Percentiles rank a stretch among this genome's conserved stretches.
These are phyloP conservation scores for Amphiprion clarkii DNA, from an alignment of 2,797 vertebrate species.

Conservation along the genomic window DNA sequence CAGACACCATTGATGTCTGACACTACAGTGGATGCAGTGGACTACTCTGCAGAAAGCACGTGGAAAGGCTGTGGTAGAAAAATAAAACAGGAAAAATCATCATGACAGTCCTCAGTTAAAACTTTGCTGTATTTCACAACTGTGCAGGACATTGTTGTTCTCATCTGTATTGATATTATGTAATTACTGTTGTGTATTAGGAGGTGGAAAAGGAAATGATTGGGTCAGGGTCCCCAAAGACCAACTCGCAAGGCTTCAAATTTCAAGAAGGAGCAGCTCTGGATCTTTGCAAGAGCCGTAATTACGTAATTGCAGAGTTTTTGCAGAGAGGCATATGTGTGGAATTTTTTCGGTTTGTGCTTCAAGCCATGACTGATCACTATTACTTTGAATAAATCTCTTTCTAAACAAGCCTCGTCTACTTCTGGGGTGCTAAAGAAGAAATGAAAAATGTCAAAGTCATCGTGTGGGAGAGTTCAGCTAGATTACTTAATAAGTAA, in stretches of 20 bases:
- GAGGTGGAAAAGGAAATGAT: not conserved
- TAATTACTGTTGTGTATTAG: not conserved
- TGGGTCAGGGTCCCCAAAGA: not conserved
- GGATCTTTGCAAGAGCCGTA: not conserved
- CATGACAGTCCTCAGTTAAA: too few species aligned
- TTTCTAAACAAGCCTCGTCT: not conserved
- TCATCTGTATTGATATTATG: not conserved
- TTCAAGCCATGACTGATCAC: not conserved
- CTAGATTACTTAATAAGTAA: too few species aligned
- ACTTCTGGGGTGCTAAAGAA: not conserved
- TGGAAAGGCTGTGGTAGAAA: not conserved
- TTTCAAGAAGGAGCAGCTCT: not conserved
- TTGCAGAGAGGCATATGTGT: not conserved
- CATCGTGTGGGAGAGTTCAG: not conserved
- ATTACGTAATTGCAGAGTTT: not conserved
- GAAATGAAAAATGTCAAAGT: not conserved
- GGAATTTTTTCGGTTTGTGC: not conserved
- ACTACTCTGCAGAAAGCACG: not conserved
- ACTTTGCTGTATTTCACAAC: not conserved
- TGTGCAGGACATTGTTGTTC: not conserved
- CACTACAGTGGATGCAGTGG: not conserved
- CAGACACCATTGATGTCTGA: not conserved
- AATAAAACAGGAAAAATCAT: not conserved
- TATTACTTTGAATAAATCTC: not conserved
- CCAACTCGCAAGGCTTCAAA: not conserved